Conservation (phyloP, 1,140 invertebrate species). For the Cryptotermes secundus region DNA sequence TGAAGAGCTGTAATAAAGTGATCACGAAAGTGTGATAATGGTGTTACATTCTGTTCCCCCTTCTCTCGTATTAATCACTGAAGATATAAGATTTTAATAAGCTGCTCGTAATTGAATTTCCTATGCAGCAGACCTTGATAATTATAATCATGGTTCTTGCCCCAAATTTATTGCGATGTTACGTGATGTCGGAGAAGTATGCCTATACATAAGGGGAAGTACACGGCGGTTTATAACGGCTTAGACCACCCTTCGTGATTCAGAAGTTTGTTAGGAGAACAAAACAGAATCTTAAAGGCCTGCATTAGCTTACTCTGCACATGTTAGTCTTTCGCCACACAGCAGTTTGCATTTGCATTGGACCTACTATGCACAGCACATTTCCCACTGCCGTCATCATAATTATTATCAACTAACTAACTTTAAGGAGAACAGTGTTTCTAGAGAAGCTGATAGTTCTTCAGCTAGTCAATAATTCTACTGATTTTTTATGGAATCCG, state of each 20-base stretch:
- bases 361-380: no score
- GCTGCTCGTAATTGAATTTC: background rate
- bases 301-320: no score
- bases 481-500: background rate
- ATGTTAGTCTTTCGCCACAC: no score
- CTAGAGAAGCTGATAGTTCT: no score
- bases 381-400: no score
- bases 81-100: slow-evolving; percentile 15
- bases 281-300: background rate
- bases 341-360: no score
- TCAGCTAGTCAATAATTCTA: no score
- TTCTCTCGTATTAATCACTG: background rate
- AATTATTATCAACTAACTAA: no score
- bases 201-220: background rate
- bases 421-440: no score
- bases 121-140: background rate
- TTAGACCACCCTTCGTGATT: background rate
- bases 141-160: background rate
- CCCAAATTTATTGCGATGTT: background rate
- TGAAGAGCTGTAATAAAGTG: background rate
- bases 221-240: background rate
- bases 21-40: background rate
- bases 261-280: background rate
- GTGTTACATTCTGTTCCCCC: background rate
- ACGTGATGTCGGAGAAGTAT: background rate